Percentiles rank a stretch among this genome's conserved stretches.
phyloP scores from a whole-genome alignment of 1,140 invertebrate species.

The Drosophila nigrodunni region DNA sequence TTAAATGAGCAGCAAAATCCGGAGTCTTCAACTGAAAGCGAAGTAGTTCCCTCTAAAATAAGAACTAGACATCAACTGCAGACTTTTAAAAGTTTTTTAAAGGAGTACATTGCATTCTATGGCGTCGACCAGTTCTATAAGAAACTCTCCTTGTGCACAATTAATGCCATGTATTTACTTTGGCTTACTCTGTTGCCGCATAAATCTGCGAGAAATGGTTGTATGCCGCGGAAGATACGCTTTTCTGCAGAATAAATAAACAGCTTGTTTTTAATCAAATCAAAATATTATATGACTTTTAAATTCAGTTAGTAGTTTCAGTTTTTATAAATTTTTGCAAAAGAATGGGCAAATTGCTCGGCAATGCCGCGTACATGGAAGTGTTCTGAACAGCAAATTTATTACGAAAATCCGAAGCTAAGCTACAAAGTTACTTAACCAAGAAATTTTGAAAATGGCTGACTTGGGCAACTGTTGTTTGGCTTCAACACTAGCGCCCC shows the following conservation, averaged over 20 bases:
- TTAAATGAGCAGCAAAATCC: background rate
- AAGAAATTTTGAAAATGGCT: constrained; percentile 85
- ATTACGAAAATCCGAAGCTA: constrained; percentile 85
- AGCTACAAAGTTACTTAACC: constrained; percentile 85
- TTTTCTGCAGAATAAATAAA: constrained; percentile 5
- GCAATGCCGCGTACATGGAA: constrained; percentile 84
- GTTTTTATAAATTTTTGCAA: constrained; percentile 53
- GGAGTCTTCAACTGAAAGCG: no score
- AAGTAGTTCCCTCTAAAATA: background rate
- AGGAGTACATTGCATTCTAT: background rate
- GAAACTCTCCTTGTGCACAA: background rate
- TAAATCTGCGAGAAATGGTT: constrained; percentile 32
- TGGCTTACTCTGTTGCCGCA: constrained; percentile 7
- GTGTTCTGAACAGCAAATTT: constrained; percentile 85
- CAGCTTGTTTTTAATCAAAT: constrained; percentile 2
- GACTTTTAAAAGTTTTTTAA: background rate
- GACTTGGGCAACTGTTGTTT: constrained; percentile 82
- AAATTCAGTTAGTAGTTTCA: no score
- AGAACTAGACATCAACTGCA: background rate
- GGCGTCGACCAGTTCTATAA: background rate
- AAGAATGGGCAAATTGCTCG: constrained; percentile 85
- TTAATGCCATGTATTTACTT: background rate
- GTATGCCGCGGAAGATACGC: background rate
- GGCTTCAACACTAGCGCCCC: constrained; percentile 75
- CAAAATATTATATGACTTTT: background rate